Percentiles rank a stretch among this genome's conserved stretches.
Conservation (phyloP, 2,888 invertebrate species). For the Parthenolecanium corni region DNA sequence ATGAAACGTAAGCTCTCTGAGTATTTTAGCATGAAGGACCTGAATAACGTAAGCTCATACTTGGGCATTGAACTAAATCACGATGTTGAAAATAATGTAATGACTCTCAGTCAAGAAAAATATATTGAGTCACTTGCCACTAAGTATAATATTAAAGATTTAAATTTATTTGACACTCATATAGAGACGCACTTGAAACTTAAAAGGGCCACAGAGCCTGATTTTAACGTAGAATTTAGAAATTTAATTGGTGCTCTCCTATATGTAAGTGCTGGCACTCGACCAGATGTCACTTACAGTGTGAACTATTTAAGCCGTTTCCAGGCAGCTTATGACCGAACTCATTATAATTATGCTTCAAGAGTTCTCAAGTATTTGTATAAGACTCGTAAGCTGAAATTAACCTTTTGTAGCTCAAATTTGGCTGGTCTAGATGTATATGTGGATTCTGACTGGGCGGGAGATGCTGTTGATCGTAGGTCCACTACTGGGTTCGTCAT, state of each 20-base stretch:
- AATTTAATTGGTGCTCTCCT: conserved; percentile 7
- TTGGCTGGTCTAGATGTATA: background rate
- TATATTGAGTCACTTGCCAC: conserved; percentile 1
- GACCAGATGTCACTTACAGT: background rate
- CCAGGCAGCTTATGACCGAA: background rate
- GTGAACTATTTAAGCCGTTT: conserved; percentile 8
- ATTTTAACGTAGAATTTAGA: background rate
- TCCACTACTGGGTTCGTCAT: conserved; percentile 5
- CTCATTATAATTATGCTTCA: conserved; percentile 2
- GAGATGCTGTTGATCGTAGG: background rate
- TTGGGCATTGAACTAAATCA: conserved; percentile 5
- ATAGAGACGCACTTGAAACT: conserved; percentile 5
- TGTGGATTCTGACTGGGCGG: conserved; percentile 14
- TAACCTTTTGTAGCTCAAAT: background rate
- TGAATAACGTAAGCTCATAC: background rate
- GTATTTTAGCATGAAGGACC: conserved; percentile 13
- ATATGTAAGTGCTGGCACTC: background rate
- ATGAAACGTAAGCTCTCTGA: background rate
- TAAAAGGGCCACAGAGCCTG: background rate
- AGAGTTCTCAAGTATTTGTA: conserved; percentile 2
- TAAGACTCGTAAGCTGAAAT: background rate
- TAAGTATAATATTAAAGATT: background rate
- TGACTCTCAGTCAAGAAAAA: background rate
- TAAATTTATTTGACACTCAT: background rate
- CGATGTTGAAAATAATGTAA: background rate